These are phyloP conservation scores for Hormaphis cornu DNA, from an alignment of 1,140 invertebrate species.

Conservation along the genomic window DNA sequence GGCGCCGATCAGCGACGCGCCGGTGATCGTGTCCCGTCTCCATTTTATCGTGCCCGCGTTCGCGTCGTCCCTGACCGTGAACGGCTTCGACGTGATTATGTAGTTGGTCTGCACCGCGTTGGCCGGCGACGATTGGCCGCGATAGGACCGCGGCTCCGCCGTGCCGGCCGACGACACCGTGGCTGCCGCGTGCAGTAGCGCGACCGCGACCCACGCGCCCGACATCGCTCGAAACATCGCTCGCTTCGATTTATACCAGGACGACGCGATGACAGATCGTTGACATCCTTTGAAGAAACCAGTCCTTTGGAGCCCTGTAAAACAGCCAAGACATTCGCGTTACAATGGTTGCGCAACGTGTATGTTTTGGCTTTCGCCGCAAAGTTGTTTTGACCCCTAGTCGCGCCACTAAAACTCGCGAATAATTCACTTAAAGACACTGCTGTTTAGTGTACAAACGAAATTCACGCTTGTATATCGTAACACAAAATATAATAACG, in stretches of 20 bases:
- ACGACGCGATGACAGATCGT: neutral
- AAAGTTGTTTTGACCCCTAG: no score
- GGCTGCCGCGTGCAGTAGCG: neutral
- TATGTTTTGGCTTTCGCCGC: no score
- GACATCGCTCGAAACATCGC: conserved; percentile 5
- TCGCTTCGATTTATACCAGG: neutral
- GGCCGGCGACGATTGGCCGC: neutral
- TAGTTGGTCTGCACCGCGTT: conserved; percentile 4
- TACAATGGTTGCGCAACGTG: no score
- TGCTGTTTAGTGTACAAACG: no score
- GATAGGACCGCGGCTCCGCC: neutral
- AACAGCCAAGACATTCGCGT: no score
- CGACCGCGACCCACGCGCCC: neutral
- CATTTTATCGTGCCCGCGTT: conserved; percentile 16
- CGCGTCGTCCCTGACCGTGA: conserved; percentile 5
- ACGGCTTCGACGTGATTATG: conserved; percentile 16
- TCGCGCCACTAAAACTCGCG: no score
- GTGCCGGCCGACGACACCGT: neutral
- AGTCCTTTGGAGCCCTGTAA: neutral
- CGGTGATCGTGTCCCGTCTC: conserved; percentile 18
- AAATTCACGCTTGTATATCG: no score
- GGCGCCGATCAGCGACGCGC: conserved; percentile 8
- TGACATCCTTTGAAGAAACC: conserved; percentile 19
- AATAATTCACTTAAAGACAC: no score
- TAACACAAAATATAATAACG: no score